Base-by-base conservation (phyloP, 2,113 vertebrate genomes). In the Toxostoma redivivum region DNA sequence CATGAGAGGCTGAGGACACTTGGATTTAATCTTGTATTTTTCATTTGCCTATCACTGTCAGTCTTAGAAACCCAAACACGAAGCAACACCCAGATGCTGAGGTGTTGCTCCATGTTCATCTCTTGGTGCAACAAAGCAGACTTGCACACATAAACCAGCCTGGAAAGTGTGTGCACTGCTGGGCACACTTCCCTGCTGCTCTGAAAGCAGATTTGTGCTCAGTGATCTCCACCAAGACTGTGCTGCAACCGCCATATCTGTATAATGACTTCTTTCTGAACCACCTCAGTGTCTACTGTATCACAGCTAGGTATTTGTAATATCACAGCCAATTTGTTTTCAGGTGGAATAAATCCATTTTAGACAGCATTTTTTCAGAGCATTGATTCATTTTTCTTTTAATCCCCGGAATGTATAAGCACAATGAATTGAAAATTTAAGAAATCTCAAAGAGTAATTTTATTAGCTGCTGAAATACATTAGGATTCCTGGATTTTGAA, bases 381-480 rank as follows among this genome's bases (percentile, higher is more conserved):
- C 35, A 50, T 38, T 83, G 51, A 27, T 67, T 69, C 70, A 69
- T 90, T 92, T 84, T 73, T 90, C n/a, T 69, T 76, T 85, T 88
- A 90, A 85, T 54, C 37, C 40, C 48, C 95, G 67, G 88, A 88
- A 96, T 17, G 4, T 90, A 89, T 53, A 95, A 95, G 54, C 66
- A 65, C 45, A 82, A 45, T 38, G 23, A 79, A 77, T n/a, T 80
- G 69, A n/a, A 85, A 95, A 93, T 87, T 73, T 51, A 8, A 31
- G 74, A 89, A 88, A 57, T n/a, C 20, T 56, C 53, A 25, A 57
- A 57, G 57, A 86, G 57, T 90, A 90, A 83, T 95, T 97, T 98
- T 97, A 97, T 96, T 97, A 96, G 94, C 93, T 94, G 96, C 82
- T 97, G 90, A 97, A 96, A 97, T 93, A 83, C 83, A 78, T 88